A percentile compares a stretch with the other conserved stretches of the same genome.
phyloP scores from a whole-genome alignment of 2,797 vertebrate species.

The Sparidentex hasta region DNA sequence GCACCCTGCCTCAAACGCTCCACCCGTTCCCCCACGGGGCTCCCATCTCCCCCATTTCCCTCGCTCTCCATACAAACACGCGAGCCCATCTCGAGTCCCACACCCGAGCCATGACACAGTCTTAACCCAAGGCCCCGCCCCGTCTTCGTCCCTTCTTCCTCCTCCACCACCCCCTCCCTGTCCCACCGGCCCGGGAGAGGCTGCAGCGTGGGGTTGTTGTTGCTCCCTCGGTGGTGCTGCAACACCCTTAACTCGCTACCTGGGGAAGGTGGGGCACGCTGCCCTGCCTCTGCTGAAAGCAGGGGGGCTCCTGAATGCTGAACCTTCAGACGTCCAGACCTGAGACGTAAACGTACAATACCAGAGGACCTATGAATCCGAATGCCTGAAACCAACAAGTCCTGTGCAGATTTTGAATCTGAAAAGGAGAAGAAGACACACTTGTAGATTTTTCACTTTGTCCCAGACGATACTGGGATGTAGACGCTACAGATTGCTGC shows the following conservation, averaged over 20 bases:
- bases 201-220: conserved; percentile 83
- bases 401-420: conserved; percentile 42
- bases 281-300: conserved; percentile 87
- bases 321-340: conserved; percentile 86
- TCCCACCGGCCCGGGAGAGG: conserved; percentile 67
- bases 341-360: conserved; percentile 76
- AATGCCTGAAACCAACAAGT: conserved; percentile 28
- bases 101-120: conserved; percentile 21
- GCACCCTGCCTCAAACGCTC: neutral
- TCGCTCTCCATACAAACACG: conserved; percentile 56
- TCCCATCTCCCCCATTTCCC: conserved; percentile 77
- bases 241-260: conserved; percentile 86
- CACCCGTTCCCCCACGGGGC: conserved; percentile 2
- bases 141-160: conserved; percentile 64
- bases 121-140: conserved; percentile 63
- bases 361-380: conserved; percentile 39
- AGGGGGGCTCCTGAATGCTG: conserved; percentile 87
- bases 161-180: conserved; percentile 71
- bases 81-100: neutral
- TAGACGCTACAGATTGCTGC: conserved; percentile 39
- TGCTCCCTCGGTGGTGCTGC: conserved; percentile 78
- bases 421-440: conserved; percentile 25
- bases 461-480: too few relatives aligned
- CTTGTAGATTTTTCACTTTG: conserved; percentile 29
- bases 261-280: conserved; percentile 90